Base-by-base conservation (phyloP, 2,113 vertebrate genomes). In the Lycaon pictus region DNA sequence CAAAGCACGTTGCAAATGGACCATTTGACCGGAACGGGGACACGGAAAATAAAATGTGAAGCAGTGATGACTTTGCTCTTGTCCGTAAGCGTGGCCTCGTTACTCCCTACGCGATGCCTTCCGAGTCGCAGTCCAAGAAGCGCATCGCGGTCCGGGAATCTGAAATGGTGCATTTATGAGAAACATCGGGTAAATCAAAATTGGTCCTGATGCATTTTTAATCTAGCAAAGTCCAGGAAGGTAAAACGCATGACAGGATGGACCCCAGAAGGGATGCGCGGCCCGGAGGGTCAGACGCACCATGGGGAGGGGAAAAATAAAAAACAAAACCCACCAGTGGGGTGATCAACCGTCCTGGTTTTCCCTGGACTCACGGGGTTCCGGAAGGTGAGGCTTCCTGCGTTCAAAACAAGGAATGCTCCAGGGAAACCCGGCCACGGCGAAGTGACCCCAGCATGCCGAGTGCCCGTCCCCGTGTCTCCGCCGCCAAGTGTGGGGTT, bases 301-400 rank as follows among this genome's bases (percentile, higher is more conserved):
- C 32, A 1, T 37, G n/a, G 67, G 32, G 35, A 22, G 32, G 16
- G 67, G 13, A 1, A 12, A 16, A 16, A 43, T 2, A 7, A n/a
- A 11, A 69, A 11, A 43, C 5, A 43, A 7, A n/a, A 63, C 25
- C 32, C 43, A 15, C 72, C 72, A 16, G 35, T 27, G 29, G 25
- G 15, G 27, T 5, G 23, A 51, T 25, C 43, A 9, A 2, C 3
- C 15, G 2, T 29, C 74, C 23, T 9, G 43, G 8, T 51, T 77
- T 29, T 25, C 74, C 74, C 13, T 0, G 43, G 13, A 51, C 13
- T 63, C 27, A 69, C 1, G 32, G 23, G 22, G 12, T 15, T 12
- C 72, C 12, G 0, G 72, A 22, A 76, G 0, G 13, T 0, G 25
- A 7, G 43, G 25, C 74, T 51, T 16, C 4, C 1, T 15, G 6